Percentiles rank a stretch among this genome's conserved stretches.
Conservation (phyloP, 2,113 vertebrate species). For the Dromaius novaehollandiae region DNA sequence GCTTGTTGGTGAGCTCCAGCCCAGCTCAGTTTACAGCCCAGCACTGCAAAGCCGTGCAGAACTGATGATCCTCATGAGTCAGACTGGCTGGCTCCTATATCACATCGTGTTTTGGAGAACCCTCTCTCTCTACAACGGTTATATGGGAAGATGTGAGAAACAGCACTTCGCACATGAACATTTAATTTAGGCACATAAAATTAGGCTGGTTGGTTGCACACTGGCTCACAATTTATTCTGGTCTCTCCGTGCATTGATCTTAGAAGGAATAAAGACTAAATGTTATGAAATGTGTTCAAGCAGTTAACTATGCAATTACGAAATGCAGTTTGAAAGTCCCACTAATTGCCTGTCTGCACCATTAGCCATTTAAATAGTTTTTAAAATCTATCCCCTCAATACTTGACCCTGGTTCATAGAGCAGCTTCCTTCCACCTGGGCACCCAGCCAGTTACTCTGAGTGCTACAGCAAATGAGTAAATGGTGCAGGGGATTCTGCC, state of each 20-base stretch:
- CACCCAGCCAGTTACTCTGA: neutral
- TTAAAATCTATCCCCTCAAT: neutral
- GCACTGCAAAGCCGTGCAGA: neutral
- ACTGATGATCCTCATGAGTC: neutral
- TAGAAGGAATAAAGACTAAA: neutral
- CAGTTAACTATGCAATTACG: constrained; percentile 7
- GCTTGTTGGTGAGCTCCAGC: neutral
- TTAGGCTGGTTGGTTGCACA: neutral
- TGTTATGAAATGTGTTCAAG: neutral
- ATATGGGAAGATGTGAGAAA: neutral
- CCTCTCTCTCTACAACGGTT: neutral
- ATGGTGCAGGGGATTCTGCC: neutral
- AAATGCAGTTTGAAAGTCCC: neutral
- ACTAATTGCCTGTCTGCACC: neutral
- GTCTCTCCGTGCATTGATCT: neutral
- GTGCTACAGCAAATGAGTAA: neutral
- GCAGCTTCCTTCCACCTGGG: neutral
- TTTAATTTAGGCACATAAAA: neutral
- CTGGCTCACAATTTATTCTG: neutral
- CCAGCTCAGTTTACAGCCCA: neutral
- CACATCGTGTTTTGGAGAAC: neutral
- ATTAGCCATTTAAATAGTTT: constrained; percentile 14
- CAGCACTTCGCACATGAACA: neutral
- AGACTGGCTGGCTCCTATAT: neutral
- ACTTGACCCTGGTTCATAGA: neutral